A percentile compares a stretch with the other conserved stretches of the same genome.
Conservation (phyloP, 2,888 invertebrate species). For the Drosophila recens region DNA sequence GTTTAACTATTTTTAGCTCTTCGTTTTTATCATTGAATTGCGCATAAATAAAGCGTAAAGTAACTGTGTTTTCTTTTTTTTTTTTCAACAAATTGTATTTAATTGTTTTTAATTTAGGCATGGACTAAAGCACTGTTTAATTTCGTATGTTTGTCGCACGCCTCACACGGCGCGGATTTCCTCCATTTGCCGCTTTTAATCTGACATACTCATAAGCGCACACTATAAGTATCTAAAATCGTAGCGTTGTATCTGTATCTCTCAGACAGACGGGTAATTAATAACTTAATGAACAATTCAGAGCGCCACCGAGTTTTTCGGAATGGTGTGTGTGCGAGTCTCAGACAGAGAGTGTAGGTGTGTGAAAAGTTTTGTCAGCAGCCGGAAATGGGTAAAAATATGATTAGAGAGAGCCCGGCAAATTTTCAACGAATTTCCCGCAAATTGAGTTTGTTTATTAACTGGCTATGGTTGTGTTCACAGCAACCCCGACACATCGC, state of each 20-base stretch:
- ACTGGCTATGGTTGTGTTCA: slow-evolving; percentile 32
- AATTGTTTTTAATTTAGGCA: slow-evolving; percentile 71
- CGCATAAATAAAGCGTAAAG: slow-evolving; percentile 48
- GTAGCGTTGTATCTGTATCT: slow-evolving; percentile 15
- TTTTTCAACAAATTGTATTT: slow-evolving; percentile 67
- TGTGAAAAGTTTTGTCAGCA: slow-evolving; percentile 73
- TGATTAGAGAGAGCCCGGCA: slow-evolving; percentile 41
- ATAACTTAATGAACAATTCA: slow-evolving; percentile 64
- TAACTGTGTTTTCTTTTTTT: slow-evolving; percentile 16
- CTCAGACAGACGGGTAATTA: slow-evolving; percentile 63
- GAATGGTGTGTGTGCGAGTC: slow-evolving; percentile 5
- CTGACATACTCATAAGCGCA: neutral
- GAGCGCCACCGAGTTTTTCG: slow-evolving; percentile 4
- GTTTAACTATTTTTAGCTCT: slow-evolving; percentile 58
- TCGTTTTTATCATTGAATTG: slow-evolving; percentile 63
- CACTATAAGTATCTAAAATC: slow-evolving; percentile 7
- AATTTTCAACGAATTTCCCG: slow-evolving; percentile 48
- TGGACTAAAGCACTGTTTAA: slow-evolving; percentile 52
- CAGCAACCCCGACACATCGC: slow-evolving; percentile 10
- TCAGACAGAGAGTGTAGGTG: slow-evolving; percentile 27
- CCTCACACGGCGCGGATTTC: no score
- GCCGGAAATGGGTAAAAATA: slow-evolving; percentile 60
- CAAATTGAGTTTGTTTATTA: slow-evolving; percentile 61
- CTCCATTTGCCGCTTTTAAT: neutral
- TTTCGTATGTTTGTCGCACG: slow-evolving; percentile 21